Base-by-base conservation (phyloP, 2,888 invertebrate species). In the Acanthosoma haemorrhoidale region DNA sequence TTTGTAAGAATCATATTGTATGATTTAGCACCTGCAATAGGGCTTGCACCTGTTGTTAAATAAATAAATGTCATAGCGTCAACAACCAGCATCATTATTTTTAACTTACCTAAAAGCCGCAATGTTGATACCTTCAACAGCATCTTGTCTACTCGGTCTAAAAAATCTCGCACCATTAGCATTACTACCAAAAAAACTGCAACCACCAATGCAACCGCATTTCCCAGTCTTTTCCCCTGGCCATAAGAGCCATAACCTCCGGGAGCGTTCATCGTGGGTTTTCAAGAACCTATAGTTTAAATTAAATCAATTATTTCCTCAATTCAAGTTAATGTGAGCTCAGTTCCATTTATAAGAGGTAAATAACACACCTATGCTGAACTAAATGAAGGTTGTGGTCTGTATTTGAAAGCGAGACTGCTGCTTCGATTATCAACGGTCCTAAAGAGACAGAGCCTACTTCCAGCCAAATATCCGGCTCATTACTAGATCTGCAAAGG, bases 201-300 rank as follows among this genome's bases (percentile, higher is more conserved):
- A 96, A 0, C 96, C 96, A 2, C 98, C 98, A 32, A 91, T 90
- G 79, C 98, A 99, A 0, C 97, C 98, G 79, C 98, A 99, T 75
- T 90, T 91, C 31, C 81, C 81, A 74, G 90, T 91, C 25, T 87
- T 87, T 2, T 86, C 84, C 18, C 78, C 78, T 0, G 91, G 88
- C 97, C 97, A 98, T 29, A 99, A 81, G 79, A 99, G 98, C 94
- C 95, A 96, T 36, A 99, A 82, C 70, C 96, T 86, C 78, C 92
- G 92, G 0, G 88, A 88, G 75, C 88, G 86, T 21, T 88, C 88
- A 80, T 99, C 98, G 76, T 93, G 92, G 60, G 87, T 85, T 77
- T 88, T 89, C 51, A 94, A 79, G 79, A 91, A 89, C 75, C 83
- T 84, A 39, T 3, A 43, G 15, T 16, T n/a, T n/a, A 18, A 16